A percentile compares a stretch with the other conserved stretches of the same genome.
Conservation (phyloP, 2,888 invertebrate genomes). For the Epicampocera succincta region DNA sequence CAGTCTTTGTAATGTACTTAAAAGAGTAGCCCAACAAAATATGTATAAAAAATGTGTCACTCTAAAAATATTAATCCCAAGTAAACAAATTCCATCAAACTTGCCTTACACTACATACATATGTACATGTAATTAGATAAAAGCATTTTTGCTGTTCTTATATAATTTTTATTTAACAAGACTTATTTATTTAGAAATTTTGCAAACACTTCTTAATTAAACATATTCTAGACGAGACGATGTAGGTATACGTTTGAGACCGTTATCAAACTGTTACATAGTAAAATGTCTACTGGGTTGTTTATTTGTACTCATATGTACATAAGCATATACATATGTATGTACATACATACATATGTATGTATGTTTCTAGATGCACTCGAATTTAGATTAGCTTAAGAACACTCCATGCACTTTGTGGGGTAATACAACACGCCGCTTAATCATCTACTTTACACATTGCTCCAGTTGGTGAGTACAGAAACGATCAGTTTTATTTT, state of each 20-base stretch:
- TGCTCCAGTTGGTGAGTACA: slow-evolving; percentile 13
- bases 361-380: neutral
- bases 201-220: too few species aligned
- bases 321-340: too few species aligned
- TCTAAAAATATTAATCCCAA: neutral
- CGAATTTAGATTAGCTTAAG: slow-evolving; percentile 16
- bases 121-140: too few species aligned
- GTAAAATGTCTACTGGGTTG: slow-evolving; percentile 15
- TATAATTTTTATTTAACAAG: too few species aligned
- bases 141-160: too few species aligned
- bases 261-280: neutral
- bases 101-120: too few species aligned
- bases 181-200: neutral
- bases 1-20: slow-evolving; percentile 19
- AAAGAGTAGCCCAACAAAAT: neutral
- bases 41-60: neutral
- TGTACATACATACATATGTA: too few species aligned
- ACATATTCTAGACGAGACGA: too few species aligned
- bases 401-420: slow-evolving; percentile 12
- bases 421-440: slow-evolving; percentile 1
- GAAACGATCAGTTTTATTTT: slow-evolving; percentile 54
- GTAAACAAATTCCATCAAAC: slow-evolving; percentile 9
- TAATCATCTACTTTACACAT: slow-evolving; percentile 27
- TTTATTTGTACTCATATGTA: slow-evolving; percentile 13
- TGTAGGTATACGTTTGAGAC: too few species aligned